These are phyloP conservation scores for Amazona guildingii DNA, from an alignment of 2,113 vertebrate genomes.

Conservation along the genomic window DNA sequence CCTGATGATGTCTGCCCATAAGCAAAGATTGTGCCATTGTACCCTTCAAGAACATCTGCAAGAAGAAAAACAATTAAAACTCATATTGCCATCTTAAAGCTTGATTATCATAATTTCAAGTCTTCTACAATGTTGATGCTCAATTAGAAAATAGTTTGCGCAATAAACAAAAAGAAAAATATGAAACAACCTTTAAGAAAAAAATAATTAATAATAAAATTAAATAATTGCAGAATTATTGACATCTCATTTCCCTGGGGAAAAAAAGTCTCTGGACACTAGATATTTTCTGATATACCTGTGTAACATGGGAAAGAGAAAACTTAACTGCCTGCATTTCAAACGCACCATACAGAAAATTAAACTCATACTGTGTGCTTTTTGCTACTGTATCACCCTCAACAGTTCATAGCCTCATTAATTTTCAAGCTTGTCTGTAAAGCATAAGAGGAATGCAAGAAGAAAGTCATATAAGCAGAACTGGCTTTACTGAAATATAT, in stretches of 20 bases:
- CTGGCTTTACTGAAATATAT: not conserved
- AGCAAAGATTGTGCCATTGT: constrained; percentile 94
- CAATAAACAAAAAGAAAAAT: not conserved
- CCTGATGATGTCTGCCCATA: constrained; percentile 94
- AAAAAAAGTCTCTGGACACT: not conserved
- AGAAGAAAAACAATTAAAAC: not conserved
- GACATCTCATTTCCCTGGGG: not conserved
- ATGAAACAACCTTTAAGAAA: not conserved
- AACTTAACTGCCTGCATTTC: not conserved
- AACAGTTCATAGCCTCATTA: not conserved
- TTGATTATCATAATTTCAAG: not conserved
- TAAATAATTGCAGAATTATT: not conserved
- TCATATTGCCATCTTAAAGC: not conserved
- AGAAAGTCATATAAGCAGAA: not conserved
- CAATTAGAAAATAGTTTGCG: not conserved
- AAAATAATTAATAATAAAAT: not conserved
- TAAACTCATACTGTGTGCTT: not conserved
- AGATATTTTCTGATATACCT: not conserved
- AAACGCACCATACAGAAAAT: not conserved
- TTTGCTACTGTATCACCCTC: not conserved
- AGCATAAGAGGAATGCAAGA: not conserved
- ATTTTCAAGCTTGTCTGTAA: not conserved
- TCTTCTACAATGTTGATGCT: fast-evolving
- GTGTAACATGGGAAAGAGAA: not conserved
- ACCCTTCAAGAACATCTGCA: constrained; percentile 91